Conservation (phyloP, 2,113 vertebrate genomes). For the Fregata magnificens region DNA sequence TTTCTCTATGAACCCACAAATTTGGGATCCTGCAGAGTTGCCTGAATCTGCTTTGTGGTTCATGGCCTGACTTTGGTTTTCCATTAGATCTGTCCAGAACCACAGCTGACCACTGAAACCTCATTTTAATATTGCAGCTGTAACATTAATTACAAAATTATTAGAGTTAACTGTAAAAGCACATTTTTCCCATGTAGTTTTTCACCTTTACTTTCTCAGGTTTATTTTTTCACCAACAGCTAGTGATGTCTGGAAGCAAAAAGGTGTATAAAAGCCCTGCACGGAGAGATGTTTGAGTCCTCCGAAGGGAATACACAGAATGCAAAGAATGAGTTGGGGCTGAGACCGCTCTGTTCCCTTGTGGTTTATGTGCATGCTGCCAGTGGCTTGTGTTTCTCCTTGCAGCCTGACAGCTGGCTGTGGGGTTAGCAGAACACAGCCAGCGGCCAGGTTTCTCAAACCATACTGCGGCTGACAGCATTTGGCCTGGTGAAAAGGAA, state of each 20-base stretch:
- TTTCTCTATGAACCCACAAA: neutral
- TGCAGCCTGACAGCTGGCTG: conserved; percentile 13
- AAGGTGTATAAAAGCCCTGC: neutral
- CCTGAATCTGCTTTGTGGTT: neutral
- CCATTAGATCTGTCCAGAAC: neutral
- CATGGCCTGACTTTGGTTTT: neutral
- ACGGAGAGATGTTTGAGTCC: neutral
- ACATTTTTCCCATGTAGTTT: neutral
- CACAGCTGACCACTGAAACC: neutral
- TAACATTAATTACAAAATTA: neutral
- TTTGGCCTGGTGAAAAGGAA: neutral
- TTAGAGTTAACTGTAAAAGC: neutral
- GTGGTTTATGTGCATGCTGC: neutral
- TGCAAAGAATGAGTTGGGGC: neutral
- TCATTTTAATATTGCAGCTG: neutral
- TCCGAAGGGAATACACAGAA: neutral
- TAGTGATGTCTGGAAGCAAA: neutral
- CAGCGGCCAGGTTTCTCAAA: neutral
- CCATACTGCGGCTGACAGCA: neutral
- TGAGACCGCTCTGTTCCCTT: neutral
- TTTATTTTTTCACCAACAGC: neutral
- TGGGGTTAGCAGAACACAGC: neutral
- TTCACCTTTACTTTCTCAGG: neutral
- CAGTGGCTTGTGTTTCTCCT: conserved; percentile 25
- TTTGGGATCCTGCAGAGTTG: neutral